These are phyloP conservation scores for Percopsis transmontana DNA, from an alignment of 2,113 vertebrate species.

Conservation along the genomic window DNA sequence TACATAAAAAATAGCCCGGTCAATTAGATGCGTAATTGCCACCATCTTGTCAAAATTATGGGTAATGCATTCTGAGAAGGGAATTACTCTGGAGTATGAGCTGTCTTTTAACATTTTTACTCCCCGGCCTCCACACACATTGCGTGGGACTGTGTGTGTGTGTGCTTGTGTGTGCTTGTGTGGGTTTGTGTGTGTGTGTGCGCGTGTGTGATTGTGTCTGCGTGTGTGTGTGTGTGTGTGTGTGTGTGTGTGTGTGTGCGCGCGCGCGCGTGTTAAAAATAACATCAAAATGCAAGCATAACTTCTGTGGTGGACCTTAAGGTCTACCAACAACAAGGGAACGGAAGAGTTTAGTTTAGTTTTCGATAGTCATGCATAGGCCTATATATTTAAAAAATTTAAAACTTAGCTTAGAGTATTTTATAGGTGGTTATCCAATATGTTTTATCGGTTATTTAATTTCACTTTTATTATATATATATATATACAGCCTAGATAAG, in stretches of 20 bases:
- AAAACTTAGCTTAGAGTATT: too few species aligned
- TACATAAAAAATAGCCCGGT: conserved; percentile 63
- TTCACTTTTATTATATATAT: too few species aligned
- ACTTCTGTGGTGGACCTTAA: not conserved
- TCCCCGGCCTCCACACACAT: conserved; percentile 2
- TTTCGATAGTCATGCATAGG: too few species aligned
- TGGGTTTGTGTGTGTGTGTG: conserved; percentile 8
- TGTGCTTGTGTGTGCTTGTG: conserved; percentile 31
- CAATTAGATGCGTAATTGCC: conserved; percentile 73
- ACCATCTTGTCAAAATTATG: conserved; percentile 66
- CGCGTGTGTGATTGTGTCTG: not conserved
- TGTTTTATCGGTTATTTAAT: too few species aligned
- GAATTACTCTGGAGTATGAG: conserved; percentile 48
- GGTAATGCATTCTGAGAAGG: conserved; percentile 64
- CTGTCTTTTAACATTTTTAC: conserved; percentile 33
- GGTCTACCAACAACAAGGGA: too few species aligned
- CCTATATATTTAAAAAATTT: too few species aligned
- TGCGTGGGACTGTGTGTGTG: conserved; percentile 28
- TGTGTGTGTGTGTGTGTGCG: not conserved
- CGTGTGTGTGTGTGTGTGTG: not conserved
- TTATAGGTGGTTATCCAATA: too few species aligned
- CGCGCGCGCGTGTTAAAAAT: not conserved
- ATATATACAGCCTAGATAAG: too few species aligned
- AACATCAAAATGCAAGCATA: not conserved
- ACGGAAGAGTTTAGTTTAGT: too few species aligned